Conservation (phyloP, 2,888 invertebrate genomes). For the Sinotaia quadrata region DNA sequence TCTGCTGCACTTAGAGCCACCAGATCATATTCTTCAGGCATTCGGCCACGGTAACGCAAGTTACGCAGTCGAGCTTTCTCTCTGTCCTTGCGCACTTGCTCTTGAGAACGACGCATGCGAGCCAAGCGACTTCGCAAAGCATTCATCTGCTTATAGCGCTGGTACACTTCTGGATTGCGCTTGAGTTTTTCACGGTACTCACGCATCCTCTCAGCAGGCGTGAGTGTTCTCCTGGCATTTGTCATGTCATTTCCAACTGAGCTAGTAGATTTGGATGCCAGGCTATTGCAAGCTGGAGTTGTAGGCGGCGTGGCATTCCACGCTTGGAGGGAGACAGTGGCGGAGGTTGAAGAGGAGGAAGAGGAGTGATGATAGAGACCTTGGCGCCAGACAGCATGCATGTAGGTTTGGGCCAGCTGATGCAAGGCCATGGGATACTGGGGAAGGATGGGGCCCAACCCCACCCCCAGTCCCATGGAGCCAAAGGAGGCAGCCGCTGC, state of each 20-base stretch:
- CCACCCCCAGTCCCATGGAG: constrained; percentile 7
- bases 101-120: constrained; percentile 24
- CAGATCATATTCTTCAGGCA: constrained; percentile 12
- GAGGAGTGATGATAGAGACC: constrained; percentile 23
- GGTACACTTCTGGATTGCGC: constrained; percentile 28
- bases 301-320: constrained; percentile 13
- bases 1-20: constrained; percentile 10
- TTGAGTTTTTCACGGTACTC: constrained; percentile 25
- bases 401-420: constrained; percentile 28
- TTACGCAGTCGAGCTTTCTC: constrained; percentile 19
- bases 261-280: background rate
- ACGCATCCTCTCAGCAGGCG: constrained; percentile 23
- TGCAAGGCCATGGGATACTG: constrained; percentile 25
- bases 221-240: constrained; percentile 15
- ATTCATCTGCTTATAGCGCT: constrained; percentile 31
- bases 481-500: constrained; percentile 26
- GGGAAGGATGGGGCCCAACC: constrained; percentile 9
- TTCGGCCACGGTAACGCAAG: constrained; percentile 4
- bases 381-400: constrained; percentile 28
- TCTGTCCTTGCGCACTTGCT: constrained; percentile 22
- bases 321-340: constrained; percentile 22
- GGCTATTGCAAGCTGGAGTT: background rate
- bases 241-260: background rate
- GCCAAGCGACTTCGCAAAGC: constrained; percentile 26
- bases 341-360: constrained; percentile 13